A percentile compares a stretch with the other conserved stretches of the same genome.
phyloP scores from a whole-genome alignment of 2,113 vertebrate genomes.

The Aythya baeri region DNA sequence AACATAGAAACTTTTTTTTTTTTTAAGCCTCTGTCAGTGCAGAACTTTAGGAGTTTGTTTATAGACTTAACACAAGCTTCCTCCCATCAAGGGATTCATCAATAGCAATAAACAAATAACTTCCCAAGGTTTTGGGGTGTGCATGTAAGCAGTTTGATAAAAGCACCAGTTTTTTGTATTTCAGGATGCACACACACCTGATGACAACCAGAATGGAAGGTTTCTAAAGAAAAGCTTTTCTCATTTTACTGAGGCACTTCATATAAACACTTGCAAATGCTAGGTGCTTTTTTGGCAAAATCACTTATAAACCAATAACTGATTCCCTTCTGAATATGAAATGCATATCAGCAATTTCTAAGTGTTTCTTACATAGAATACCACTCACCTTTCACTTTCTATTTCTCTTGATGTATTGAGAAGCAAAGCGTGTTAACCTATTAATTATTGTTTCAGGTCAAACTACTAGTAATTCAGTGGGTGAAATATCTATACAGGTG shows the following conservation, averaged over 20 bases:
- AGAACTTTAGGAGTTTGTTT: not conserved
- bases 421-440: not conserved
- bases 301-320: not conserved
- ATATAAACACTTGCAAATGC: not conserved
- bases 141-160: not conserved
- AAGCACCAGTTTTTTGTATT: not conserved
- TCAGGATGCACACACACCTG: not conserved
- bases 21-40: not conserved
- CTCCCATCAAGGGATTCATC: not conserved
- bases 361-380: not conserved
- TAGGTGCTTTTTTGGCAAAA: not conserved
- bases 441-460: constrained; percentile 68
- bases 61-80: not conserved
- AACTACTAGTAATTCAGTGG: constrained; percentile 85
- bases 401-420: not conserved
- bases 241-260: not conserved
- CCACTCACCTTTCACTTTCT: not conserved
- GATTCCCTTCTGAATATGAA: not conserved
- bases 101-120: not conserved
- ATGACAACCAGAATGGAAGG: not conserved
- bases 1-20: not conserved
- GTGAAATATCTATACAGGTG: constrained; percentile 93
- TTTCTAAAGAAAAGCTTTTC: not conserved
- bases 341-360: not conserved
- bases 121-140: too few species aligned